A percentile compares a stretch with the other conserved stretches of the same genome.
phyloP scores from a whole-genome alignment of 2,888 invertebrate species.

The Drosophila monieri region DNA sequence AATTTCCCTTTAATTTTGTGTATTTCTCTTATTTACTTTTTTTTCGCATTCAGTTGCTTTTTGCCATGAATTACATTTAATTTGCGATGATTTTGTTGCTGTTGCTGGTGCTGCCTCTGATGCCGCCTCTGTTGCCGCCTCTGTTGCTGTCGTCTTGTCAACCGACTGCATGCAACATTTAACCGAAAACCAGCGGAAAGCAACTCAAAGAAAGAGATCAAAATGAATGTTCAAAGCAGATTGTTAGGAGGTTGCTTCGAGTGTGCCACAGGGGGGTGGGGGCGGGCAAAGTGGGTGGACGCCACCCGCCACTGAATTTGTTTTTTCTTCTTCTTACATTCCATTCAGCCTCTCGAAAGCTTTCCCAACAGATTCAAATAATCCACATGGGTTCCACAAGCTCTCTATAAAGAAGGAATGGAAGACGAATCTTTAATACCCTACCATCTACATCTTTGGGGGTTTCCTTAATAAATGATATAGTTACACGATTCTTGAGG shows the following conservation, averaged over 20 bases:
- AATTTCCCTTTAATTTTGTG: slow-evolving; percentile 51
- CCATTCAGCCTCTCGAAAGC: slow-evolving; percentile 42
- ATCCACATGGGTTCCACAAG: slow-evolving; percentile 68
- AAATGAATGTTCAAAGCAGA: slow-evolving; percentile 50
- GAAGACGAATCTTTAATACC: background rate
- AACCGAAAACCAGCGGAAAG: slow-evolving; percentile 45
- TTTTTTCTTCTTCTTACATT: background rate
- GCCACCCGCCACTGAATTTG: slow-evolving; percentile 24
- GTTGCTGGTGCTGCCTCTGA: slow-evolving; percentile 1
- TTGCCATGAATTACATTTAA: slow-evolving; percentile 53
- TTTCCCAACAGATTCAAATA: slow-evolving; percentile 51
- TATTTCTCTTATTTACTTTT: background rate
- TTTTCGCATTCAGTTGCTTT: slow-evolving; percentile 38
- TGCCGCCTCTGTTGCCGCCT: background rate
- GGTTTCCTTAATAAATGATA: no score
- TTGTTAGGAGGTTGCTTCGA: slow-evolving; percentile 12
- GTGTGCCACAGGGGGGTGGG: background rate
- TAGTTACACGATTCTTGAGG: no score
- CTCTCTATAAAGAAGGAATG: background rate
- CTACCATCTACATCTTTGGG: background rate
- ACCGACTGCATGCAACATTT: slow-evolving; percentile 81
- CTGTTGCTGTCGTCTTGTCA: slow-evolving; percentile 67
- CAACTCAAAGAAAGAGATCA: slow-evolving; percentile 45
- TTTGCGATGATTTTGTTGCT: slow-evolving; percentile 46
- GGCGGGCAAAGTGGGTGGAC: slow-evolving; percentile 27